Base-by-base conservation (phyloP, 2,888 invertebrate species). In the Andrena praecox region DNA sequence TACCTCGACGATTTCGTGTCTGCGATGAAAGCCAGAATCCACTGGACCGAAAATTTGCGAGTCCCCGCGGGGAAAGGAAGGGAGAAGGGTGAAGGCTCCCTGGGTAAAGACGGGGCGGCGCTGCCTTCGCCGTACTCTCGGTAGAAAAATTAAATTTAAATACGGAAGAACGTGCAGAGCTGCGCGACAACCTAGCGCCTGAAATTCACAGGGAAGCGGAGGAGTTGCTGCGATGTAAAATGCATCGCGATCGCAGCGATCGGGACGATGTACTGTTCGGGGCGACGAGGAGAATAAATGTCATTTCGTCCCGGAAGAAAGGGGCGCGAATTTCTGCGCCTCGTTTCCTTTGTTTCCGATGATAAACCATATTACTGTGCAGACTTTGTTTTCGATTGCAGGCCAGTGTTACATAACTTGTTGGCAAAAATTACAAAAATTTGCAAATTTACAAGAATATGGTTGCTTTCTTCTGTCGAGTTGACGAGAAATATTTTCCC, bases 71-170 rank as follows among this genome's bases (percentile, higher is more conserved):
- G 4, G 33, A 2, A 33, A 10, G 0, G 24, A n/a, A 54, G 4
- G 27, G 33, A 62, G 16, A 27, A 72, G 42, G 54, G n/a, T 12
- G 48, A 67, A 29, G 52, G 54, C 42, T 63, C 20, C 48, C 6
- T 1, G 35, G 24, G 24, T 48, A 79, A 70, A 73, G 33, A n/a
- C 50, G 66, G 77, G 48, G 48, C 63, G 52, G 63, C 16, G 27
- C 50, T 16, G 48, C 29, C 33, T 71, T 56, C 67, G 16, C 24
- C 42, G 29, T 71, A 59, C 68, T 71, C 62, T 35, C 62, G 54
- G 16, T 3, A 33, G 63, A 66, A 63, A 80, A 82, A 82, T 82
- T 80, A 68, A 80, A 82, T 82, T 80, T 71, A 59, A 75, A 76
- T 80, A 80, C 50, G 48, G 29, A 29, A 56, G 50, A 42, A 74